A percentile compares a stretch with the other conserved stretches of the same genome.
These are phyloP conservation scores for Aphelenchoides avenae DNA, from an alignment of 1,140 invertebrate species.

Conservation along the genomic window DNA sequence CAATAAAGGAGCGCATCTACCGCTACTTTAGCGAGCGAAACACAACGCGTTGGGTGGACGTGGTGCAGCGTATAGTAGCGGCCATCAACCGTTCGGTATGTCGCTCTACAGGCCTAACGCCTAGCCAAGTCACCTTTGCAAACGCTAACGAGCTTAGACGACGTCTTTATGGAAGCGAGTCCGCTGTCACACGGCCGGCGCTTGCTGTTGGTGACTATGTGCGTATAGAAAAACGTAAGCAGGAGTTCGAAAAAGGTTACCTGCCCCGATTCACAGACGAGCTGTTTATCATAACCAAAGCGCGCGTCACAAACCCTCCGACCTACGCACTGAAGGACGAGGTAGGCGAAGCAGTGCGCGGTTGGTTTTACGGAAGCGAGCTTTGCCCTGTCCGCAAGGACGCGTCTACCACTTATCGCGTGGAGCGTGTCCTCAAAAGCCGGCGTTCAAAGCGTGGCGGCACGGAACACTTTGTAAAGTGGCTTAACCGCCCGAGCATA, in stretches of 20 bases:
- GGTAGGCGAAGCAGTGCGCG: constrained; percentile 1
- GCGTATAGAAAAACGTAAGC: constrained; percentile 11
- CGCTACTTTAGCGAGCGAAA: constrained; percentile 31
- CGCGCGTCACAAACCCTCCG: neutral
- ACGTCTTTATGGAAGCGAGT: neutral
- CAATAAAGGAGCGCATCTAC: too few species aligned
- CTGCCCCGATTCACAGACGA: constrained; percentile 18
- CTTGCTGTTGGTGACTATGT: constrained; percentile 13
- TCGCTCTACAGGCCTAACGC: constrained; percentile 16
- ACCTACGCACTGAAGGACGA: constrained; percentile 5
- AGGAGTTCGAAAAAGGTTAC: constrained; percentile 20
- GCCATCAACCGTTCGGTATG: constrained; percentile 27
- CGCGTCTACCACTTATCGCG: too few species aligned
- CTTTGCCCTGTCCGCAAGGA: constrained; percentile 34
- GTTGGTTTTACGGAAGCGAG: constrained; percentile 21
- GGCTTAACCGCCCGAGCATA: neutral
- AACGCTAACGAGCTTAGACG: constrained; percentile 13
- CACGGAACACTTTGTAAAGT: neutral
- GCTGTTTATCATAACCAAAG: constrained; percentile 19
- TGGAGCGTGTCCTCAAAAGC: constrained; percentile 5
- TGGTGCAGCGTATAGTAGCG: constrained; percentile 28
- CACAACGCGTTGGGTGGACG: constrained; percentile 29
- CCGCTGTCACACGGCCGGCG: too few species aligned
- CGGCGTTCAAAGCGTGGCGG: neutral
- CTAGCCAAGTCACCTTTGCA: constrained; percentile 18